Percentiles rank a stretch among this genome's conserved stretches.
phyloP scores from a whole-genome alignment of 92 coral and sea anemone species.

The Pocillopora grandis region DNA sequence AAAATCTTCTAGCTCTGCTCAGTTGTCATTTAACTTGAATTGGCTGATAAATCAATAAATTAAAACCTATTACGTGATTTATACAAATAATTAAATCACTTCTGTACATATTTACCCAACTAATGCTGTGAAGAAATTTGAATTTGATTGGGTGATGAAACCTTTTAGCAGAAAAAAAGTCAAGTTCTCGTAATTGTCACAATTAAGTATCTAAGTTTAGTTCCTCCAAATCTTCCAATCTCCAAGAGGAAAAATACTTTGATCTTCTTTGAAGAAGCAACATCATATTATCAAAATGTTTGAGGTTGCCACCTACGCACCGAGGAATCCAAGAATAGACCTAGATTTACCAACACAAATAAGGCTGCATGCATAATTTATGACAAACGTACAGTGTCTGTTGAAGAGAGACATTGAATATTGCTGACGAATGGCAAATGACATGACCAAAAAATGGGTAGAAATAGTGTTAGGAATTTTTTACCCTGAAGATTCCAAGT shows the following conservation, averaged over 20 bases:
- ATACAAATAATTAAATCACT: background rate
- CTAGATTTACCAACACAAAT: conserved; percentile 18
- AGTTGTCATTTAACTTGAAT: no score
- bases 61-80: background rate
- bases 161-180: background rate
- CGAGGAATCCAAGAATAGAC: conserved; percentile 21
- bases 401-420: background rate
- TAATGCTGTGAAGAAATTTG: conserved; percentile 5
- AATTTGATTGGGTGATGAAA: background rate
- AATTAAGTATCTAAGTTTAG: background rate
- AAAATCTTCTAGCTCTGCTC: no score
- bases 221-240: background rate
- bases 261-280: background rate
- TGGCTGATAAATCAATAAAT: no score
- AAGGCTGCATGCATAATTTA: conserved; percentile 35
- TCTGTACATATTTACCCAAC: conserved; percentile 12
- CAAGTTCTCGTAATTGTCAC: background rate
- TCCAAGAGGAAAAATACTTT: background rate
- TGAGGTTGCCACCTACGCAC: conserved; percentile 24
- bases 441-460: background rate
- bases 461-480: background rate
- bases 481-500: background rate
- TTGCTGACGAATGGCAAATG: background rate
- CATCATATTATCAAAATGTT: background rate
- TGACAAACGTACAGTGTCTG: conserved; percentile 11